Percentiles rank a stretch among this genome's conserved stretches.
phyloP scores from a whole-genome alignment of 1,140 invertebrate species.

The Drosophila persimilis region DNA sequence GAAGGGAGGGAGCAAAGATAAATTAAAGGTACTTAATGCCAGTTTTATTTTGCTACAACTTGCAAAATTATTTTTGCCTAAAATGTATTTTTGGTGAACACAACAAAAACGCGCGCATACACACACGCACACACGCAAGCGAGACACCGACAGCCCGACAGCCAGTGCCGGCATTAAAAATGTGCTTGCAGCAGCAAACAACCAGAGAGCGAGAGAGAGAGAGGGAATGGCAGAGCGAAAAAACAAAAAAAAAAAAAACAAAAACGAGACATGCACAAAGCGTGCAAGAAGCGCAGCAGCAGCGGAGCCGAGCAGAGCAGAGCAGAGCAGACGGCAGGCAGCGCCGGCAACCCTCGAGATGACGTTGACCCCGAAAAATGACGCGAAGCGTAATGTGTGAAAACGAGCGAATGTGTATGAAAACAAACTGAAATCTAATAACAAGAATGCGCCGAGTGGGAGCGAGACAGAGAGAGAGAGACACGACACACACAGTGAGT shows the following conservation, averaged over 20 bases:
- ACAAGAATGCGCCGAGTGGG: constrained; percentile 49
- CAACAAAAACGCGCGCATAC: constrained; percentile 51
- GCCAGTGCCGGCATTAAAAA: constrained; percentile 57
- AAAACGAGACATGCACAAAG: constrained; percentile 61
- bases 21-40: constrained; percentile 35
- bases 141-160: constrained; percentile 9
- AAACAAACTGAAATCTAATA: constrained; percentile 79
- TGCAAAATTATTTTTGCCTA: constrained; percentile 25
- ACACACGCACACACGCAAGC: constrained; percentile 24
- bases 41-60: constrained; percentile 57
- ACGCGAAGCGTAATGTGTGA: constrained; percentile 79
- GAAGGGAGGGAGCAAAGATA: neutral
- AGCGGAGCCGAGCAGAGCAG: constrained; percentile 22
- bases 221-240: constrained; percentile 15
- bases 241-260: constrained; percentile 12
- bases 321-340: constrained; percentile 19
- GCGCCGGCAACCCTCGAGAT: constrained; percentile 71
- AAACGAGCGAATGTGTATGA: constrained; percentile 73
- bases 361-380: constrained; percentile 81
- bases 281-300: constrained; percentile 54
- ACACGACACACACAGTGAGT: constrained; percentile 3
- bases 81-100: constrained; percentile 68
- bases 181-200: constrained; percentile 53
- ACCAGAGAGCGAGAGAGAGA: neutral
- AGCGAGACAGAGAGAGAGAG: constrained; percentile 43